Base-by-base conservation (phyloP, 2,113 vertebrate genomes). In the Apistogramma diplotaenia region DNA sequence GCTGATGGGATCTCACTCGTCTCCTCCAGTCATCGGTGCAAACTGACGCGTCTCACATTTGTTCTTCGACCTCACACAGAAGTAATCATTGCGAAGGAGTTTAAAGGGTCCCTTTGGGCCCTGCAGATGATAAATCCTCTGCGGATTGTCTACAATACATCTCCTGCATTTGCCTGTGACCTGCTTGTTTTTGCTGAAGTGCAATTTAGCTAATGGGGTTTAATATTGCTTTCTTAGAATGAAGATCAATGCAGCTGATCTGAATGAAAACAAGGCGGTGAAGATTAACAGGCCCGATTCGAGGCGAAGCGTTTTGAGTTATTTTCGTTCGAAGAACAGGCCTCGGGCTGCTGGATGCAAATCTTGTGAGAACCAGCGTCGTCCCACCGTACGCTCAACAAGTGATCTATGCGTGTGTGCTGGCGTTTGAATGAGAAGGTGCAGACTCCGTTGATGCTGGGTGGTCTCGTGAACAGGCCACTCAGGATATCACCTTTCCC, bases 391-490 rank as follows among this genome's bases (percentile, higher is more conserved):
- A 46, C 54, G 58, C 71, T 72, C 60, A 40, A 65, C 62, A 74
- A 78, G 82, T 74, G 67, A 83, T 40, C 29, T 78, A 37, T 84
- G 56, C 65, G 49, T 74, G 53, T 83, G 76, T 81, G 53, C 80
- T 59, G 56, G 60, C 11, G 1, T 88, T 70, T 81, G 60, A 80
- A 60, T 91, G 91, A 93, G 75, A 86, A 86, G 89, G 78, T 87
- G 85, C 91, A 92, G 90, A 90, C 81, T 18, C 86, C 78, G 55
- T 59, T 53, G 85, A 75, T 83, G 77, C 91, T 79, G 91, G 87
- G 87, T 92, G 92, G 88, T 91, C 90, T 83, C 8, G 7, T 76
- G 88, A 91, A 86, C 82, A 83, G 86, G 77, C 70, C 82, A 77
- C 62, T 82, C 77, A 43, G 61, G 72, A 84, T 91, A 91, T 91